Evolutionary conservation across 2,113 vertebrate species (phyloP), one percentile per base, ranked within the genome.

Genomic region (Prionailurus bengalensis): DNA sequence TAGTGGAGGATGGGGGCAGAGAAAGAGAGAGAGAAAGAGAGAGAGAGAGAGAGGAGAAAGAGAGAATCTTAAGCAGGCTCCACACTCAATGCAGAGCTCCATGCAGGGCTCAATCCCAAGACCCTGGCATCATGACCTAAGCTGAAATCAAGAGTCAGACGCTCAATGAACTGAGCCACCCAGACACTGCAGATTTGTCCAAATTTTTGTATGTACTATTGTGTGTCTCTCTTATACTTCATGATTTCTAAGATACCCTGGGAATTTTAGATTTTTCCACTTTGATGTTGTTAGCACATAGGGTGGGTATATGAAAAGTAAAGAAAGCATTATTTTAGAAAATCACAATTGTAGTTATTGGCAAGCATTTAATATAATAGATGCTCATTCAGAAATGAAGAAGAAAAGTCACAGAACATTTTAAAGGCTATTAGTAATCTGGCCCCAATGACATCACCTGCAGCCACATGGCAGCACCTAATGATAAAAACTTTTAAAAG

Each of bases 251-350:
- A 91, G 3, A 11, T 73, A 73, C 8, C 2, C 12, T 48, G 63
- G 8, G 31, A 29, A 88, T 79, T 89, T 86, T 65, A 81, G 27
- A 51, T 36, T 36, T 94, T 93, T 89, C 4, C 1, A n/a, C 29
- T 84, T 87, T 80, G 65, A 36, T 39, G 29, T 12, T 15, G 21
- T 97, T 58, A 55, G n/a, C 14, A 66, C 63, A 92, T 15, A 84
- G 11, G 5, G 4, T 33, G 21, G 6, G 15, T 7, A 76, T 71
- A 74, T 29, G 42, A 78, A 81, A 78, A 61, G 14, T 76, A 88
- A 97, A 95, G 89, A 1, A 88, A 42, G 89, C 82, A 78, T 27
- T 90, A 11, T 58, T 39, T 70, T 17, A 63, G 17, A 89, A 90
- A 95, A 86, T 33, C 23, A 21, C 1, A 80, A 10, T 80, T 74